These are phyloP conservation scores for Crotalus horridus DNA, from an alignment of 2,113 vertebrate species.

Conservation along the genomic window DNA sequence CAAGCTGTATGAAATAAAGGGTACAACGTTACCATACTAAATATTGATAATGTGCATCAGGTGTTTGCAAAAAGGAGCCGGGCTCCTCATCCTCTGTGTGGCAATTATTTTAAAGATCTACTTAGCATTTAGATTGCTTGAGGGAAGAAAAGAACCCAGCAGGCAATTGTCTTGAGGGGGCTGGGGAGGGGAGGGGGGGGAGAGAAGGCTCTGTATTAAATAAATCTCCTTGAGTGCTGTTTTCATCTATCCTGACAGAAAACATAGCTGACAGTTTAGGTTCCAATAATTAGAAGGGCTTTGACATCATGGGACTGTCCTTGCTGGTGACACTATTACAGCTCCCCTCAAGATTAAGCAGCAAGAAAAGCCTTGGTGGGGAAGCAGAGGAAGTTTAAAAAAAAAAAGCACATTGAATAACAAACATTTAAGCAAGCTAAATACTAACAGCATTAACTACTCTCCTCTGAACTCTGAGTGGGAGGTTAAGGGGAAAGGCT, in stretches of 20 bases:
- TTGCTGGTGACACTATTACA: constrained; percentile 26
- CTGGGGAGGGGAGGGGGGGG: neutral
- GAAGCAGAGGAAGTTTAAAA: neutral
- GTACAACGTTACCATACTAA: constrained; percentile 36
- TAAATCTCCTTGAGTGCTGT: constrained; percentile 42
- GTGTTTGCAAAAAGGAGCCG: constrained; percentile 43
- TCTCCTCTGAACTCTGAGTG: neutral
- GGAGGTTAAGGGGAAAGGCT: neutral
- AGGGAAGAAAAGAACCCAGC: constrained; percentile 41
- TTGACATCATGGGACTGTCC: constrained; percentile 44
- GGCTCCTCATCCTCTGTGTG: constrained; percentile 37
- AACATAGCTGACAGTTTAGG: constrained; percentile 47
- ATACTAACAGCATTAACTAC: neutral
- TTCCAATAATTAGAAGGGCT: constrained; percentile 36
- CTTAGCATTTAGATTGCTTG: constrained; percentile 69
- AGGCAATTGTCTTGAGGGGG: constrained; percentile 45
- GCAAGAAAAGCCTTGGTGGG: neutral
- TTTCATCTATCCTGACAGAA: constrained; percentile 49
- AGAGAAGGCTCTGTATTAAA: constrained; percentile 37
- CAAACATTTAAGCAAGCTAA: neutral
- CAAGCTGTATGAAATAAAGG: constrained; percentile 24
- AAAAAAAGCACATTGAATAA: neutral
- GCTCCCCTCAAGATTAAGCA: neutral
- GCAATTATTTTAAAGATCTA: constrained; percentile 65
- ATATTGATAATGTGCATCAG: constrained; percentile 60